phyloP scores from a whole-genome alignment of 2,797 vertebrate species.

The Smutsia gigantea region DNA sequence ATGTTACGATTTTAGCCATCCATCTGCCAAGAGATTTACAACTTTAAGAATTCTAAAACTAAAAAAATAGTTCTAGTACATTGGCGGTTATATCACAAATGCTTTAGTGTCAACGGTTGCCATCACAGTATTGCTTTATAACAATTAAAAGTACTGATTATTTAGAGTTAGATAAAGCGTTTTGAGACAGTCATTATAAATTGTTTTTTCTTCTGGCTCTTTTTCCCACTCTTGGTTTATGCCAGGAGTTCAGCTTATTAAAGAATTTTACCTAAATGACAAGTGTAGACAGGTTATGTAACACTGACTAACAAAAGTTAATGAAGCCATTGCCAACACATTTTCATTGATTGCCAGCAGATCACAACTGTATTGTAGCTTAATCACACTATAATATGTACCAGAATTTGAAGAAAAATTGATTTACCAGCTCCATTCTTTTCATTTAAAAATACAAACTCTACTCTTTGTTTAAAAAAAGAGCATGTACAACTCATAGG shows the following conservation, averaged over 20 bases:
- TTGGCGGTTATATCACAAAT: slow-evolving; percentile 51
- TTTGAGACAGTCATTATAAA: slow-evolving; percentile 37
- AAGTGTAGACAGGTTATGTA: slow-evolving; percentile 37
- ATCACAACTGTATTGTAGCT: neutral
- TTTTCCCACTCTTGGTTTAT: slow-evolving; percentile 11
- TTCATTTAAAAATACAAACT: slow-evolving; percentile 29
- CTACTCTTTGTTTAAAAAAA: neutral
- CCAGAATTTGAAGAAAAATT: slow-evolving; percentile 52
- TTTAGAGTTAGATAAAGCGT: slow-evolving; percentile 10
- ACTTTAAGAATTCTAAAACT: slow-evolving; percentile 63
- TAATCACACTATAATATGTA: neutral
- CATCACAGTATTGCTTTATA: slow-evolving; percentile 22
- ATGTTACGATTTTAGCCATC: slow-evolving; percentile 54
- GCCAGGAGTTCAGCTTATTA: slow-evolving; percentile 36
- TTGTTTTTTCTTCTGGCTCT: slow-evolving; percentile 32
- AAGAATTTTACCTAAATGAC: slow-evolving; percentile 34
- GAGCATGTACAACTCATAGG: neutral
- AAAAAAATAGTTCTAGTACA: neutral
- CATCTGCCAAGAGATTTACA: slow-evolving; percentile 73
- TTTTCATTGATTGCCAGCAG: slow-evolving; percentile 50
- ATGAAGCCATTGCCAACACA: neutral
- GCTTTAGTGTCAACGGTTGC: slow-evolving; percentile 30
- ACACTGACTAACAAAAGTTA: slow-evolving; percentile 24
- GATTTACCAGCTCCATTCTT: slow-evolving; percentile 32
- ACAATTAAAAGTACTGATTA: slow-evolving; percentile 44